Conservation (phyloP, 1,140 invertebrate species). For the Scylla paramamosain region DNA sequence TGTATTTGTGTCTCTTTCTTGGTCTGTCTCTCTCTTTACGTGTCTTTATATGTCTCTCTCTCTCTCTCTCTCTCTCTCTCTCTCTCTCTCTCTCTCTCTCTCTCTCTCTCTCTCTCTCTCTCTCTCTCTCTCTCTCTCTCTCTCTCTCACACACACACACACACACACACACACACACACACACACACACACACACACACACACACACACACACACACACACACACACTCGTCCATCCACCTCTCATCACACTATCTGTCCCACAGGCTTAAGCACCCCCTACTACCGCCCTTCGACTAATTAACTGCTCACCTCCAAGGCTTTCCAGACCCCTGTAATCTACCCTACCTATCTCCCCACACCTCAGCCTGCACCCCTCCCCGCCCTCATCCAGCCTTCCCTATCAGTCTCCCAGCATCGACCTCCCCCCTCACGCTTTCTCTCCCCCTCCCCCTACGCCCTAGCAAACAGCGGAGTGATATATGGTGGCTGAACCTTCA, state of each 20-base stretch:
- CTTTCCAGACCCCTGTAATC: not conserved
- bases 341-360: not conserved
- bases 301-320: not conserved
- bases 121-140: conserved; percentile 20
- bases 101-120: conserved; percentile 20
- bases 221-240: not conserved
- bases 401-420: not conserved
- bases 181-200: too few relatives aligned
- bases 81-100: conserved; percentile 20
- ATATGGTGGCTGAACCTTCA: not conserved
- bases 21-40: not conserved
- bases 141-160: not conserved
- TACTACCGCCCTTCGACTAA: not conserved
- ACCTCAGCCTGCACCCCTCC: not conserved
- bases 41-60: not conserved
- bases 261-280: not conserved
- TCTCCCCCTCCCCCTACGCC: not conserved
- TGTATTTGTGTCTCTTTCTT: too few relatives aligned
- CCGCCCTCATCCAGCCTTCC: not conserved
- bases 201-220: too few relatives aligned
- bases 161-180: too few relatives aligned
- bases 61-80: conserved; percentile 20
- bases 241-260: not conserved
- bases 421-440: not conserved
- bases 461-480: not conserved